phyloP scores from a whole-genome alignment of 2,113 vertebrate species.

The Rhizomys pruinosus region DNA sequence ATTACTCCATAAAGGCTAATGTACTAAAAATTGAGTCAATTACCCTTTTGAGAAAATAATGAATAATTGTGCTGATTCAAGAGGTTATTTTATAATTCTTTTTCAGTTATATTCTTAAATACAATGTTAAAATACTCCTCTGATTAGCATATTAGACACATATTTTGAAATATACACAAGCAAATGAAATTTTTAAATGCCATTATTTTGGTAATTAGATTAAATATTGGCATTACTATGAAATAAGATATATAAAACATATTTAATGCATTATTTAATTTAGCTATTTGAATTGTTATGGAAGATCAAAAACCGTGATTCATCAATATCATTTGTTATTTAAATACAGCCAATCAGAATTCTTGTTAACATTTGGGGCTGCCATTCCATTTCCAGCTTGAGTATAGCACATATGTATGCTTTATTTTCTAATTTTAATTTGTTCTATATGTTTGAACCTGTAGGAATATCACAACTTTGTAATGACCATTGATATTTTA shows the following conservation, averaged over 20 bases:
- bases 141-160: slow-evolving; percentile 18
- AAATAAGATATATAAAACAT: background rate
- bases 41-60: slow-evolving; percentile 66
- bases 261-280: background rate
- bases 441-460: background rate
- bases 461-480: background rate
- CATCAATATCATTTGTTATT: background rate
- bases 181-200: background rate
- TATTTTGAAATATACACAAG: background rate
- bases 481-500: background rate
- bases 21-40: slow-evolving; percentile 71
- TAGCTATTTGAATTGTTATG: background rate
- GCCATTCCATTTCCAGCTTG: background rate
- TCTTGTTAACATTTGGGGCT: background rate
- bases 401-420: background rate
- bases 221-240: background rate
- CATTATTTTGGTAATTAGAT: background rate
- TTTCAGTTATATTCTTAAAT: slow-evolving; percentile 62
- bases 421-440: background rate
- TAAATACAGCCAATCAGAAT: background rate
- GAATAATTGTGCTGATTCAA: slow-evolving; percentile 67
- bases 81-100: slow-evolving; percentile 51
- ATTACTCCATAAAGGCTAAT: slow-evolving; percentile 66
- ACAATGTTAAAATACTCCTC: slow-evolving; percentile 58
- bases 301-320: background rate